Evolutionary conservation across 2,797 vertebrate genomes (phyloP).

Genomic region (Mus minutoides): DNA sequence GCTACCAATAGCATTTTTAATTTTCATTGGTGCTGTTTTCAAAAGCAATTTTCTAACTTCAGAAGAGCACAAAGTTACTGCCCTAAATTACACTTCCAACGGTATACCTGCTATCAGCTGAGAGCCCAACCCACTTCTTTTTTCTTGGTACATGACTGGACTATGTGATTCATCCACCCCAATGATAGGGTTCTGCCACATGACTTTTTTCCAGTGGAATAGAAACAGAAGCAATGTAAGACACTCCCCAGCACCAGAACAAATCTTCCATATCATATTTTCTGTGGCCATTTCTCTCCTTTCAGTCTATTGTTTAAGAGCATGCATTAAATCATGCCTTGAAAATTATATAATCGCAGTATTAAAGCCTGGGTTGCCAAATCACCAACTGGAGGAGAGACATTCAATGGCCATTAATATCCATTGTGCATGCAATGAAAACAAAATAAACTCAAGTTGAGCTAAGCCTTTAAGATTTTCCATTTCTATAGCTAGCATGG

Average conservation of each 20-base stretch:
- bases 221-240: constrained; percentile 34
- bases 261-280: constrained; percentile 14
- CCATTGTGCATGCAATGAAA: constrained; percentile 45
- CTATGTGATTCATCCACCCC: neutral
- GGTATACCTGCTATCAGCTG: neutral
- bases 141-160: neutral
- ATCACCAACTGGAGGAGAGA: neutral
- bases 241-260: neutral
- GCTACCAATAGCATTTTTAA: constrained; percentile 76
- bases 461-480: constrained; percentile 1
- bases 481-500: constrained; percentile 27
- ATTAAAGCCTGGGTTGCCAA: neutral
- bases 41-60: constrained; percentile 76
- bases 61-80: constrained; percentile 56
- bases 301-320: constrained; percentile 14
- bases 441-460: constrained; percentile 45
- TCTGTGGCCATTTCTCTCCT: neutral
- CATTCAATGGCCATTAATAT: constrained; percentile 23
- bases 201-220: constrained; percentile 8
- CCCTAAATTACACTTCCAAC: constrained; percentile 2
- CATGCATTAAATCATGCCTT: neutral
- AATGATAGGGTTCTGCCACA: neutral
- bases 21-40: constrained; percentile 64
- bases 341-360: constrained; percentile 6
- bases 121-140: constrained; percentile 19